Evolutionary conservation across 2,888 invertebrate species (phyloP).

Genomic region (Tetramorium bicarinatum): DNA sequence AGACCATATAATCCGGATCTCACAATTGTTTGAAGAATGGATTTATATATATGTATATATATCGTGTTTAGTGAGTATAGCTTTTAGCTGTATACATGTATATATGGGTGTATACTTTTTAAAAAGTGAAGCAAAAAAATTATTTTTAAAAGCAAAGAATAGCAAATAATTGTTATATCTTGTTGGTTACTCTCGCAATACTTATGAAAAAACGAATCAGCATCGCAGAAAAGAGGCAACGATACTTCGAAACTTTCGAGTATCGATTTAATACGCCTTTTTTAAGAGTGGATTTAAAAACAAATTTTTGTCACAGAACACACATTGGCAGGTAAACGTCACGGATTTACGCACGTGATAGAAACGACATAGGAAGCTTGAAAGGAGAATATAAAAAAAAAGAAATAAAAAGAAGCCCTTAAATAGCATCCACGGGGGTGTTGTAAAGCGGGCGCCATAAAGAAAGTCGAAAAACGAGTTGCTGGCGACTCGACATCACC

Average conservation of each 20-base stretch:
- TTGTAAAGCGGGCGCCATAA: slow-evolving; percentile 43
- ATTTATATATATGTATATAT: background rate
- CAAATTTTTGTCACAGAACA: background rate
- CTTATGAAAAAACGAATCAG: too few species aligned
- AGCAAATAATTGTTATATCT: too few species aligned
- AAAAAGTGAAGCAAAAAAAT: too few species aligned
- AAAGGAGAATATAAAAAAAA: slow-evolving; percentile 14
- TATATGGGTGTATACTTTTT: too few species aligned
- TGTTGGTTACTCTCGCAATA: too few species aligned
- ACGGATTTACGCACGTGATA: slow-evolving; percentile 30
- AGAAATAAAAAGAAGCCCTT: slow-evolving; percentile 33
- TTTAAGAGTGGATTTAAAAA: too few species aligned
- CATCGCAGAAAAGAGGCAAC: too few species aligned
- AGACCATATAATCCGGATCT: slow-evolving; percentile 27
- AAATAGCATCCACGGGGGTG: slow-evolving; percentile 50
- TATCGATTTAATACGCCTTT: too few species aligned
- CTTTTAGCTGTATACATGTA: background rate
- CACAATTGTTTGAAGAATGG: slow-evolving; percentile 8
- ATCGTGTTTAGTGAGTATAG: background rate
- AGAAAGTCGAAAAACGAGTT: slow-evolving; percentile 53
- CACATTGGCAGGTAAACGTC: slow-evolving; percentile 20
- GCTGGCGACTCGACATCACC: slow-evolving; percentile 45
- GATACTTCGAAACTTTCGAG: too few species aligned
- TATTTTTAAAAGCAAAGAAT: too few species aligned
- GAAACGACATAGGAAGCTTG: slow-evolving; percentile 4